These are phyloP conservation scores for Drosophila malerkotliana DNA, from an alignment of 1,140 invertebrate species.

Conservation along the genomic window DNA sequence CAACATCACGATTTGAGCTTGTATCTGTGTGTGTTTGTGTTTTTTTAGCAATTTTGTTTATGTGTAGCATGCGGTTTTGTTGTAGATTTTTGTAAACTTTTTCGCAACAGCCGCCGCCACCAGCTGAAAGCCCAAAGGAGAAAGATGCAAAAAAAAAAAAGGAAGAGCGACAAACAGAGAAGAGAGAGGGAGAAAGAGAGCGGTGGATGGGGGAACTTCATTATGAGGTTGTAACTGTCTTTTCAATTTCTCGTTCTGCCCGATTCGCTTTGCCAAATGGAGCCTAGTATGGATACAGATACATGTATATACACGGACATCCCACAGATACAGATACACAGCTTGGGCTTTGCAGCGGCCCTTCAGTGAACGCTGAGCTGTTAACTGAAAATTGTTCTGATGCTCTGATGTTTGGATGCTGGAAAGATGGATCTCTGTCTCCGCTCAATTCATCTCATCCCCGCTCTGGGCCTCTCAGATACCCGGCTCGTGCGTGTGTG, in stretches of 20 bases:
- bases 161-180: neutral
- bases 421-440: constrained; percentile 66
- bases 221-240: constrained; percentile 81
- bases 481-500: constrained; percentile 36
- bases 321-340: constrained; percentile 37
- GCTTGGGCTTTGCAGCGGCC: constrained; percentile 17
- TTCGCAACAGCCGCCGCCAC: constrained; percentile 31
- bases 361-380: constrained; percentile 39
- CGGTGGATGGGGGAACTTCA: constrained; percentile 41
- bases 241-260: constrained; percentile 82
- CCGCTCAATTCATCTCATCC: constrained; percentile 27
- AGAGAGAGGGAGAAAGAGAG: neutral
- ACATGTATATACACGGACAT: neutral
- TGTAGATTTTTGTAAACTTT: constrained; percentile 69
- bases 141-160: constrained; percentile 29
- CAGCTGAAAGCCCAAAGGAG: constrained; percentile 32
- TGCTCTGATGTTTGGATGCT: constrained; percentile 52
- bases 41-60: constrained; percentile 26
- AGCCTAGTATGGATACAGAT: constrained; percentile 55
- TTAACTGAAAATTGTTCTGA: constrained; percentile 65
- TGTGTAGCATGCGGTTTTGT: constrained; percentile 70
- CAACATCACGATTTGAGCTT: constrained; percentile 55
- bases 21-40: constrained; percentile 30
- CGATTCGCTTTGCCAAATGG: constrained; percentile 75
- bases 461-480: constrained; percentile 7